Conservation (phyloP, 2,888 invertebrate genomes). For the Drosophila borealis region DNA sequence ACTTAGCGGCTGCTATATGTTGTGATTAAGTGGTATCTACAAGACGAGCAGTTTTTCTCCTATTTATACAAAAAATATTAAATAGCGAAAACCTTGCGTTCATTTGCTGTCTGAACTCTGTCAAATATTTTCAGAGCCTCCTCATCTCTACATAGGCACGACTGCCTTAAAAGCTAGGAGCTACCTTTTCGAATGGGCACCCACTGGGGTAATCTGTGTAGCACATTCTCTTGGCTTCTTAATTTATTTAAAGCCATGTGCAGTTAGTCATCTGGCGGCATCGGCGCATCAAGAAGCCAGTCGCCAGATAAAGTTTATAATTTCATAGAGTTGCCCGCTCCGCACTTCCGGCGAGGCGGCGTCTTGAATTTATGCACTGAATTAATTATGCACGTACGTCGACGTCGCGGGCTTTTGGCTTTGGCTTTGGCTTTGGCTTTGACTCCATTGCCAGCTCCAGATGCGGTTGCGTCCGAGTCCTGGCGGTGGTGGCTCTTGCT, state of each 20-base stretch:
- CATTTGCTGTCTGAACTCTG: background rate
- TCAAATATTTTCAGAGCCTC: background rate
- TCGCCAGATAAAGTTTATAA: slow-evolving; percentile 74
- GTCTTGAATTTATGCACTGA: slow-evolving; percentile 79
- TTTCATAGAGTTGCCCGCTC: slow-evolving; percentile 68
- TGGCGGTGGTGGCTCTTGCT: background rate
- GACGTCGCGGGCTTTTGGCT: slow-evolving; percentile 33
- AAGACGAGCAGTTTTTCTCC: background rate
- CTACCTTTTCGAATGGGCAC: background rate
- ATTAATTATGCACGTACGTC: slow-evolving; percentile 80
- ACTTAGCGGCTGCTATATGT: no score
- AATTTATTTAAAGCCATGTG: slow-evolving; percentile 69
- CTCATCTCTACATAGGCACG: background rate
- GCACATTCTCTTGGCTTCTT: slow-evolving; percentile 33
- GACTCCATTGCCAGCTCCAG: slow-evolving; percentile 14
- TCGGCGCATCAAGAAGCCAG: slow-evolving; percentile 54
- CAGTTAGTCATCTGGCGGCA: slow-evolving; percentile 37
- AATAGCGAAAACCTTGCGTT: background rate
- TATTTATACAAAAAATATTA: background rate
- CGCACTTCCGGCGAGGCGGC: slow-evolving; percentile 37
- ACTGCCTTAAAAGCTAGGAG: background rate
- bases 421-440: slow-evolving; percentile 44
- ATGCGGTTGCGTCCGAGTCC: slow-evolving; percentile 34
- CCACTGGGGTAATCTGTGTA: background rate
- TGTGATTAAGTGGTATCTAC: background rate